A percentile compares a stretch with the other conserved stretches of the same genome.
Conservation (phyloP, 2,113 vertebrate genomes). For the Propithecus coquereli region DNA sequence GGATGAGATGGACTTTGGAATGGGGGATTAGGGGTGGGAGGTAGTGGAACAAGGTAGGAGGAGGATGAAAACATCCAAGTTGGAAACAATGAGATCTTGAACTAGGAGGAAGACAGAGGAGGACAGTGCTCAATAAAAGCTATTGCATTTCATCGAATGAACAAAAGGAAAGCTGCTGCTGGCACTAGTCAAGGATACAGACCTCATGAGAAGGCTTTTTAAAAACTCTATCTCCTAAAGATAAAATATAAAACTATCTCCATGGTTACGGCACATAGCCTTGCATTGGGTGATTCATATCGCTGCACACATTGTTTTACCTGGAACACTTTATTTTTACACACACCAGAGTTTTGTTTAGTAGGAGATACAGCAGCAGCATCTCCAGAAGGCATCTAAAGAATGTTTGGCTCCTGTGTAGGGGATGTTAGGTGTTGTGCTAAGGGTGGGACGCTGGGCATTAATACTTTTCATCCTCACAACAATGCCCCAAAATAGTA, state of each 20-base stretch:
- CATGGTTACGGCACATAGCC: slow-evolving; percentile 67
- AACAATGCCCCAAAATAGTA: not conserved
- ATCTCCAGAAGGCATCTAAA: not conserved
- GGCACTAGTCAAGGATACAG: slow-evolving; percentile 42
- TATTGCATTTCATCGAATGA: not conserved
- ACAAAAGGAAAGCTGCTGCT: slow-evolving; percentile 7
- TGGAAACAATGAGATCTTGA: not conserved
- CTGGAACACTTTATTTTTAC: slow-evolving; percentile 53
- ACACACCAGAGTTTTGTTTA: not conserved
- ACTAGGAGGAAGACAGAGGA: not conserved
- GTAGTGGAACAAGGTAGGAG: not conserved
- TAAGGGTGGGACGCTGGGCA: not conserved
- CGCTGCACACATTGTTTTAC: slow-evolving; percentile 43
- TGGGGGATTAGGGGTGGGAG: not conserved
- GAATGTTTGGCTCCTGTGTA: not conserved
- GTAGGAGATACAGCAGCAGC: not conserved
- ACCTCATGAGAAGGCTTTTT: slow-evolving; percentile 13
- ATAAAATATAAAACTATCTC: slow-evolving; percentile 57
- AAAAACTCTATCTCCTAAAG: slow-evolving; percentile 25
- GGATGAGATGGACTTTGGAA: not conserved
- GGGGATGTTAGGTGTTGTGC: too few species aligned
- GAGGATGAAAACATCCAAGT: not conserved
- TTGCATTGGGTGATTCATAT: slow-evolving; percentile 43
- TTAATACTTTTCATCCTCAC: not conserved
- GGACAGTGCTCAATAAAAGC: not conserved